A percentile compares a stretch with the other conserved stretches of the same genome.
Evolutionary conservation across 2,113 vertebrate genomes (phyloP).

Genomic region (Erythrocercus mccallii): DNA sequence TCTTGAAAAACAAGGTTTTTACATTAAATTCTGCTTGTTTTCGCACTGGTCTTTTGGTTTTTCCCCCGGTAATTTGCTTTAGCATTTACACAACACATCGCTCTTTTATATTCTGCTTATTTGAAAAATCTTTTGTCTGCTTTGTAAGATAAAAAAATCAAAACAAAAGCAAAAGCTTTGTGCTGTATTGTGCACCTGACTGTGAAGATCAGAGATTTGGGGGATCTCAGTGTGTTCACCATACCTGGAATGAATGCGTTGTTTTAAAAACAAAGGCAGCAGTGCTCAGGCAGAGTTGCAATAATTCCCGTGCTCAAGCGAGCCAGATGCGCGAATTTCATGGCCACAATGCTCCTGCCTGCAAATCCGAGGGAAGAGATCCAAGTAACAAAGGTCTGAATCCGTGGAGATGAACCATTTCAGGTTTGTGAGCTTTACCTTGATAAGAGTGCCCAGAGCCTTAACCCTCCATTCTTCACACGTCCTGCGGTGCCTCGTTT

Average conservation of each 20-base stretch:
- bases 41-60: not conserved
- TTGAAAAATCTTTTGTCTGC: not conserved
- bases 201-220: not conserved
- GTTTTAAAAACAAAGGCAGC: not conserved
- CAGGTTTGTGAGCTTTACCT: slow-evolving; percentile 16
- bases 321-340: not conserved
- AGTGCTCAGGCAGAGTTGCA: not conserved
- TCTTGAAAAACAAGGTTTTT: not conserved
- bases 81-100: not conserved
- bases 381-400: not conserved
- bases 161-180: not conserved
- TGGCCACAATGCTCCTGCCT: not conserved
- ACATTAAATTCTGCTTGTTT: not conserved
- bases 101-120: not conserved
- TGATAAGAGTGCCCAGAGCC: slow-evolving; percentile 6
- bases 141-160: not conserved
- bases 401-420: not conserved
- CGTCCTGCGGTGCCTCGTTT: not conserved
- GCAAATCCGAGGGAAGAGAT: not conserved
- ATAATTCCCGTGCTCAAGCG: not conserved
- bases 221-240: not conserved
- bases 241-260: not conserved
- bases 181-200: not conserved
- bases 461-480: not conserved
- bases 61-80: not conserved